Evolutionary conservation across 1,140 invertebrate species (phyloP).

Genomic region (Callitettix versicolor): DNA sequence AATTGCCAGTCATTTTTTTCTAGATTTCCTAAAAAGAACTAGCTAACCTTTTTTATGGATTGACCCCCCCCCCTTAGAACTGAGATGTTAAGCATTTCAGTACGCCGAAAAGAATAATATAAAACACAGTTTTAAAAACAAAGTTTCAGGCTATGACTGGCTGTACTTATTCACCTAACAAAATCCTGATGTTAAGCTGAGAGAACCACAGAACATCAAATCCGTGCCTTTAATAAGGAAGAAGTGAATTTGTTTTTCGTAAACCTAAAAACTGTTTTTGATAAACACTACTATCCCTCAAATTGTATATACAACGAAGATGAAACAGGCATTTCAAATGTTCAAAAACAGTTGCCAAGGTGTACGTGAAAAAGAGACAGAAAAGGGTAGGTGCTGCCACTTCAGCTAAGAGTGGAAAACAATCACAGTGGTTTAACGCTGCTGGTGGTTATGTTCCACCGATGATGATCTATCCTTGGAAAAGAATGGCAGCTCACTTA

Average conservation of each 20-base stretch:
- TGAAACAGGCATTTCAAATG: slow-evolving; percentile 32
- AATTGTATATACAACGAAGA: slow-evolving; percentile 31
- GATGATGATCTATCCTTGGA: slow-evolving; percentile 32
- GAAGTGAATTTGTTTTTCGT: slow-evolving; percentile 24
- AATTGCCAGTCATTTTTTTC: too few relatives aligned
- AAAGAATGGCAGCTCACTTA: slow-evolving; percentile 23
- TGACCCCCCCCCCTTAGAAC: too few relatives aligned
- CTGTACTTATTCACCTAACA: too few relatives aligned
- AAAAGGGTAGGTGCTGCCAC: slow-evolving; percentile 20
- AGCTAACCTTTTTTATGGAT: too few relatives aligned
- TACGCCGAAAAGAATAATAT: too few relatives aligned
- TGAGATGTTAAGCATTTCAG: too few relatives aligned
- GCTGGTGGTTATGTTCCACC: slow-evolving; percentile 30
- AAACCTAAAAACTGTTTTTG: not conserved
- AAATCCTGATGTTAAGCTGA: slow-evolving; percentile 3
- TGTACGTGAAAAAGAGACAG: slow-evolving; percentile 6
- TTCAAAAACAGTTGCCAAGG: slow-evolving; percentile 24
- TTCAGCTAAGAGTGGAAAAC: slow-evolving; percentile 25
- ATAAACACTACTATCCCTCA: not conserved
- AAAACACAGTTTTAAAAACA: too few relatives aligned
- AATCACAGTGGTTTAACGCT: slow-evolving; percentile 27
- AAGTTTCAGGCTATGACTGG: too few relatives aligned
- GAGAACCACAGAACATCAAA: slow-evolving; percentile 24
- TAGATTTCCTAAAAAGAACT: too few relatives aligned
- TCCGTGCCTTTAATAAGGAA: slow-evolving; percentile 12